These are phyloP conservation scores for Anthopleura sola DNA, from an alignment of 64 coral and sea anemone species.

Conservation along the genomic window DNA sequence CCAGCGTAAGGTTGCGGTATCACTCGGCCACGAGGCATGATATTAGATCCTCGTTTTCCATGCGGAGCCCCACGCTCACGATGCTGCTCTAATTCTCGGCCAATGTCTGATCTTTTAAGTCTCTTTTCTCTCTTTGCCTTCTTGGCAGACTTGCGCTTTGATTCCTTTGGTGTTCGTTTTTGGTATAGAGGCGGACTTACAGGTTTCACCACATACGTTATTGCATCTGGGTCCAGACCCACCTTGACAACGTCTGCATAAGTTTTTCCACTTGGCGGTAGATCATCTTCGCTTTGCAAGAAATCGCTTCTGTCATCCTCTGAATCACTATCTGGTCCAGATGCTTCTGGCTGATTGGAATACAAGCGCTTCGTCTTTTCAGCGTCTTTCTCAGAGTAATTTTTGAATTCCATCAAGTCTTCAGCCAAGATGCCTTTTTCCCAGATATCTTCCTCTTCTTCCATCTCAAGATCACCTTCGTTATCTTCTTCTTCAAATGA, in stretches of 20 bases:
- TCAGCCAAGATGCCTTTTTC: not conserved
- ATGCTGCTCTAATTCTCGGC: not conserved
- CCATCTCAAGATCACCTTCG: not conserved
- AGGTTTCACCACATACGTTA: not conserved
- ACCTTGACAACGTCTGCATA: not conserved
- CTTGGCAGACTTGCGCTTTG: not conserved
- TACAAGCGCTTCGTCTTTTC: not conserved
- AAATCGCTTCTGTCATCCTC: not conserved
- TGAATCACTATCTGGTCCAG: not conserved
- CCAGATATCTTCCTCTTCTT: slow-evolving; percentile 1
- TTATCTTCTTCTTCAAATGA: not conserved
- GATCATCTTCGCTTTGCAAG: not conserved
- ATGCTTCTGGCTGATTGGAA: not conserved
- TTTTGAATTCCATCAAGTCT: not conserved
- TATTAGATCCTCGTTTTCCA: not conserved
- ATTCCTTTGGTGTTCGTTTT: not conserved
- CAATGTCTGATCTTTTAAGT: not conserved
- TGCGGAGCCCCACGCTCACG: not conserved
- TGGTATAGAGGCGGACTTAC: not conserved
- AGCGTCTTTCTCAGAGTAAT: not conserved
- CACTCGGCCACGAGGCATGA: not conserved
- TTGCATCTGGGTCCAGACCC: not conserved
- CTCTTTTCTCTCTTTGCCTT: slow-evolving; percentile 5
- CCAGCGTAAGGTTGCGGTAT: not conserved
- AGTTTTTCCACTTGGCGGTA: not conserved